Percentiles rank a stretch among this genome's conserved stretches.
phyloP scores from a whole-genome alignment of 1,140 invertebrate genomes.

The Drosophila sulfurigaster region DNA sequence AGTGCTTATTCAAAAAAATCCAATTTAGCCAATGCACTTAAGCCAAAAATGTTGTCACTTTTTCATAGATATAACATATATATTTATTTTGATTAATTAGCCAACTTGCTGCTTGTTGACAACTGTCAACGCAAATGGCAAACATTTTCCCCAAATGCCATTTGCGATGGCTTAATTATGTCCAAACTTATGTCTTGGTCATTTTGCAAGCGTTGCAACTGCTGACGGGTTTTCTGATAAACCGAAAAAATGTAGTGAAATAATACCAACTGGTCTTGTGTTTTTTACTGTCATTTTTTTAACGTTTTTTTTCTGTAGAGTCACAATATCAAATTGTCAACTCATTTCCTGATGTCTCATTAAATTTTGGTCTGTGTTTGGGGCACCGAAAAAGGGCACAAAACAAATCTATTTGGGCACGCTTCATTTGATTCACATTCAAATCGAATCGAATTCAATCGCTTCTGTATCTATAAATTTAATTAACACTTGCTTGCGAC shows the following conservation, averaged over 20 bases:
- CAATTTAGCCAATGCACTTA: slow-evolving; percentile 22
- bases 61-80: slow-evolving; percentile 25
- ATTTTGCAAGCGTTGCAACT: slow-evolving; percentile 58
- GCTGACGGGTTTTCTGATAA: slow-evolving; percentile 65
- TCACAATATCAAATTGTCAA: slow-evolving; percentile 52
- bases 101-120: slow-evolving; percentile 56
- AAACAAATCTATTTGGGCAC: slow-evolving; percentile 65
- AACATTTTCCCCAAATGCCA: slow-evolving; percentile 58
- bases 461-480: slow-evolving; percentile 64
- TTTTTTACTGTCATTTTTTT: slow-evolving; percentile 3
- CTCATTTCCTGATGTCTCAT: slow-evolving; percentile 52
- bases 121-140: slow-evolving; percentile 81
- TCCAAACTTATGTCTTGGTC: slow-evolving; percentile 69
- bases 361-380: neutral
- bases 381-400: slow-evolving; percentile 48
- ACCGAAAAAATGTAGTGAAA: slow-evolving; percentile 15
- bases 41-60: slow-evolving; percentile 48
- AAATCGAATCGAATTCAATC: slow-evolving; percentile 55
- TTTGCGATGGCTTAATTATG: slow-evolving; percentile 79
- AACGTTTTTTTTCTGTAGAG: neutral
- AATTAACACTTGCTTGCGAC: slow-evolving; percentile 73
- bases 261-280: slow-evolving; percentile 18
- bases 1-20: slow-evolving; percentile 12
- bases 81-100: slow-evolving; percentile 72
- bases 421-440: slow-evolving; percentile 68